phyloP scores from a whole-genome alignment of 2,113 vertebrate genomes.

The Tachuris rubrigastra region DNA sequence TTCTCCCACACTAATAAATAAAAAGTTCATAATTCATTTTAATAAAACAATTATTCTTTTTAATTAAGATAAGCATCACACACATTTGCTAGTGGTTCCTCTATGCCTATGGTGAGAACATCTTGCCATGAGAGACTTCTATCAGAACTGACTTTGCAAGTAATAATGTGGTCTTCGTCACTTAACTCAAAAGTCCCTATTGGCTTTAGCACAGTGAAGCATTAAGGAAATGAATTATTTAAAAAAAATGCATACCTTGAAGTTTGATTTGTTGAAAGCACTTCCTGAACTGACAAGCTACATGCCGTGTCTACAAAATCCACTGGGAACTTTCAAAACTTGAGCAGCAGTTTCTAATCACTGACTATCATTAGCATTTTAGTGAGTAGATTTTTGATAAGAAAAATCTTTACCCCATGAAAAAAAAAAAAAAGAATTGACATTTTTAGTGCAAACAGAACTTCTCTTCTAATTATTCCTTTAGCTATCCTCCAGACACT shows the following conservation, averaged over 20 bases:
- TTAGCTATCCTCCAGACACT: neutral
- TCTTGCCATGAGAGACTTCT: slow-evolving; percentile 60
- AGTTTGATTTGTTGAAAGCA: slow-evolving; percentile 77
- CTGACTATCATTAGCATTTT: slow-evolving; percentile 81
- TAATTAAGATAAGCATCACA: slow-evolving; percentile 53
- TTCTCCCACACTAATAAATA: neutral
- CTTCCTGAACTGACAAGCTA: slow-evolving; percentile 78
- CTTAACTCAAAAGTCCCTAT: slow-evolving; percentile 70
- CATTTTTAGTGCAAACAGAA: slow-evolving; percentile 55
- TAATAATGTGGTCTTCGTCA: slow-evolving; percentile 73
- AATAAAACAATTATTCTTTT: slow-evolving; percentile 44
- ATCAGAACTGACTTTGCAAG: slow-evolving; percentile 61
- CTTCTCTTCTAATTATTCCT: slow-evolving; percentile 61
- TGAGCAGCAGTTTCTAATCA: slow-evolving; percentile 81
- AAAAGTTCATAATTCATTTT: slow-evolving; percentile 1
- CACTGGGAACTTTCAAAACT: slow-evolving; percentile 78
- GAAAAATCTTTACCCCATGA: slow-evolving; percentile 72
- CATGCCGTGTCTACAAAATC: slow-evolving; percentile 73
- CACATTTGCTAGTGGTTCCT: neutral
- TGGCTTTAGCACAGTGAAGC: slow-evolving; percentile 76
- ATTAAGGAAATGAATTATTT: slow-evolving; percentile 75
- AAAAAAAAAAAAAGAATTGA: slow-evolving; percentile 31
- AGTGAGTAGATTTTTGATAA: slow-evolving; percentile 75
- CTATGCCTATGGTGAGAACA: slow-evolving; percentile 38
- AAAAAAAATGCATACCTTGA: slow-evolving; percentile 52